Evolutionary conservation across 2,888 invertebrate species (phyloP).

Genomic region (Lottia gigantea): DNA sequence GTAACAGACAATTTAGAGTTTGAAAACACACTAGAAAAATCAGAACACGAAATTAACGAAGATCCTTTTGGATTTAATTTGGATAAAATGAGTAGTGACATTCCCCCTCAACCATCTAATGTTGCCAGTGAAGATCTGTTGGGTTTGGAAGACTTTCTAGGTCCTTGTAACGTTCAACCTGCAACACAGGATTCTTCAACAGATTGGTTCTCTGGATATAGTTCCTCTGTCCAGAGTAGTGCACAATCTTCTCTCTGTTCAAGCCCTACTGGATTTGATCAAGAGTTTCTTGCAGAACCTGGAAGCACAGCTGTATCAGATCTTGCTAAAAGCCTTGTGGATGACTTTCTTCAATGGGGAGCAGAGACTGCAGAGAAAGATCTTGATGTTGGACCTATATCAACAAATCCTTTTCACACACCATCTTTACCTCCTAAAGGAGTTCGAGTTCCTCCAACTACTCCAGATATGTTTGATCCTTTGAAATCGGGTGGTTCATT

Average conservation of each 20-base stretch:
- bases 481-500: slow-evolving; percentile 18
- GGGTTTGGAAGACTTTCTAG: slow-evolving; percentile 48
- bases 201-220: slow-evolving; percentile 33
- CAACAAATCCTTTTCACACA: slow-evolving; percentile 35
- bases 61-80: slow-evolving; percentile 44
- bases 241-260: slow-evolving; percentile 45
- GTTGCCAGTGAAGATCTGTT: slow-evolving; percentile 51
- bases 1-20: slow-evolving; percentile 28
- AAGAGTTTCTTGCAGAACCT: slow-evolving; percentile 32
- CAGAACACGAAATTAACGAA: slow-evolving; percentile 29
- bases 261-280: slow-evolving; percentile 46
- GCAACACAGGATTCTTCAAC: slow-evolving; percentile 23
- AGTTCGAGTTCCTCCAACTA: slow-evolving; percentile 18
- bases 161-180: slow-evolving; percentile 20
- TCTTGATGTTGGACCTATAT: slow-evolving; percentile 14
- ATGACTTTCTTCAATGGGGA: slow-evolving; percentile 50
- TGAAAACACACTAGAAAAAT: slow-evolving; percentile 25
- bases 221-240: slow-evolving; percentile 37
- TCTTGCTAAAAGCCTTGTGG: slow-evolving; percentile 47
- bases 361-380: slow-evolving; percentile 25
- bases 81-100: slow-evolving; percentile 20
- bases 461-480: slow-evolving; percentile 25
- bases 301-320: slow-evolving; percentile 38
- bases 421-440: slow-evolving; percentile 28
- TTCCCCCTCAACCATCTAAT: slow-evolving; percentile 23